Conservation (phyloP, 2,888 invertebrate species). For the Lysandra coridon region DNA sequence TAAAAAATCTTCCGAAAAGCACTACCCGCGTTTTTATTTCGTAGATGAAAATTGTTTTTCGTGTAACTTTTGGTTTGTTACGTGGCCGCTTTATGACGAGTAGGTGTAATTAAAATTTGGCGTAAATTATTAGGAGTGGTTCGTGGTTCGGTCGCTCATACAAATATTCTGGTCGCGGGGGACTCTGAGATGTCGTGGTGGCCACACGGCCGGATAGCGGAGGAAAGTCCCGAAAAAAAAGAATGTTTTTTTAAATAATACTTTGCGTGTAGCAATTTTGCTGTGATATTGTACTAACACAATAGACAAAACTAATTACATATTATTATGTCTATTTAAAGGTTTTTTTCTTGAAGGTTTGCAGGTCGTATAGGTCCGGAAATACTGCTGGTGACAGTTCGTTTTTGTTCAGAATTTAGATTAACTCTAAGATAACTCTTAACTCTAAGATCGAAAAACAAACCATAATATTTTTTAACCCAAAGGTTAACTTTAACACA, state of each 20-base stretch:
- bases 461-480: too few species aligned
- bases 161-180: constrained; percentile 33
- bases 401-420: too few species aligned
- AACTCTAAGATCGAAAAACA: too few species aligned
- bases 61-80: background rate
- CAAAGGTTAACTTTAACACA: background rate
- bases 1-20: background rate
- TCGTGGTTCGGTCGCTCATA: constrained; percentile 21
- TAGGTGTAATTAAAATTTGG: constrained; percentile 31
- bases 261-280: too few species aligned
- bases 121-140: constrained; percentile 21
- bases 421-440: too few species aligned
- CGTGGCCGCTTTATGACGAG: constrained; percentile 2
- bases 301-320: too few species aligned
- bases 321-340: too few species aligned
- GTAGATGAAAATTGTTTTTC: background rate
- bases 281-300: too few species aligned
- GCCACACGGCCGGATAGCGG: background rate
- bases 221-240: background rate
- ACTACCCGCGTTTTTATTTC: background rate
- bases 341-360: too few species aligned
- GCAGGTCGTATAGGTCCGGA: too few species aligned
- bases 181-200: constrained; percentile 16
- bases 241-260: too few species aligned
- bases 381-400: too few species aligned